phyloP scores from a whole-genome alignment of 2,888 invertebrate genomes.

The Microdon myrmicae region DNA sequence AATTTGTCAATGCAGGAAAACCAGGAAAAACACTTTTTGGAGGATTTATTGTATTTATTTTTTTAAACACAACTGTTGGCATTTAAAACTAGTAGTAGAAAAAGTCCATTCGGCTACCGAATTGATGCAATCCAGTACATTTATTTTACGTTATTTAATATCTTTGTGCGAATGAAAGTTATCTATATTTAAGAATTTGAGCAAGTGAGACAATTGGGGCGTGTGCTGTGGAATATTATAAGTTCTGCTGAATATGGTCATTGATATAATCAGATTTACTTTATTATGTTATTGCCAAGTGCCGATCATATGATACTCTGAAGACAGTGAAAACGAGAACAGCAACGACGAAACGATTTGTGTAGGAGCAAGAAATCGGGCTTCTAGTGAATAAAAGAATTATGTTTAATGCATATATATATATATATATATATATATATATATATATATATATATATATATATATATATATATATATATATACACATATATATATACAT shows the following conservation, averaged over 20 bases:
- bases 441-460: too few relatives aligned
- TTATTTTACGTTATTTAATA: slow-evolving; percentile 35
- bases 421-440: too few relatives aligned
- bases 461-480: too few relatives aligned
- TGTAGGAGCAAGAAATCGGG: slow-evolving; percentile 31
- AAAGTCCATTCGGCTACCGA: slow-evolving; percentile 43
- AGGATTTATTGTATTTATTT: too few relatives aligned
- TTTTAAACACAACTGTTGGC: too few relatives aligned
- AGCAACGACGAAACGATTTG: slow-evolving; percentile 23
- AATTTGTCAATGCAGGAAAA: too few relatives aligned
- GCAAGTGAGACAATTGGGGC: not conserved
- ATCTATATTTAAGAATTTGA: too few relatives aligned
- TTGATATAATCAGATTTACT: slow-evolving; percentile 24
- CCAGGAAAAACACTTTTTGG: too few relatives aligned
- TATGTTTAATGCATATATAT: too few relatives aligned
- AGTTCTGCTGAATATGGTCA: slow-evolving; percentile 36
- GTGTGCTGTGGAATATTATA: not conserved
- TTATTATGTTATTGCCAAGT: slow-evolving; percentile 13
- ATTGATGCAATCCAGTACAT: slow-evolving; percentile 45
- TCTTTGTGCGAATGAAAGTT: too few relatives aligned
- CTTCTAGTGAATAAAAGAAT: slow-evolving; percentile 3
- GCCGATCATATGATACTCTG: slow-evolving; percentile 23
- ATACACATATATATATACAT: too few relatives aligned
- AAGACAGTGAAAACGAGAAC: slow-evolving; percentile 14
- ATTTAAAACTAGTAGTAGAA: too few relatives aligned